These are phyloP conservation scores for Protodeltote pygarga DNA, from an alignment of 2,888 invertebrate species.

Conservation along the genomic window DNA sequence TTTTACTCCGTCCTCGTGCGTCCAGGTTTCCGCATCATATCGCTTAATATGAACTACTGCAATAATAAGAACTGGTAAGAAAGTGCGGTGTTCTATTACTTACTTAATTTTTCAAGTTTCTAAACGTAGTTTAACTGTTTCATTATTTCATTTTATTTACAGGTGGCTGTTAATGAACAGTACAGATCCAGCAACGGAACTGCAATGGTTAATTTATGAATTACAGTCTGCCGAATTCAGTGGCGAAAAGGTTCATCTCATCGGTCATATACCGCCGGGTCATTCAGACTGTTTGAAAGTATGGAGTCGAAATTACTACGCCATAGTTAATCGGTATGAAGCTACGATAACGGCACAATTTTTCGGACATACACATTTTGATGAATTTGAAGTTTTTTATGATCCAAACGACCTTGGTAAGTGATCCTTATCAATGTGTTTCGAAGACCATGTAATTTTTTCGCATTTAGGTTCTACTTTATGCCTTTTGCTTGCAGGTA, in stretches of 20 bases:
- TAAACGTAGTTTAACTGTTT: too few species aligned
- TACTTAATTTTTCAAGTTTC: too few species aligned
- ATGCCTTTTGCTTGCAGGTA: constrained; percentile 85
- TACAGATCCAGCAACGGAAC: constrained; percentile 97
- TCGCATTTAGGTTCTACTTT: not conserved
- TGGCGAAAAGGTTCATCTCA: constrained; percentile 98
- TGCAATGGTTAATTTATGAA: constrained; percentile 98
- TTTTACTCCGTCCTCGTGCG: constrained; percentile 97
- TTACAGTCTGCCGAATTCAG: constrained; percentile 97
- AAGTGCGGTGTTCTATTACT: not conserved
- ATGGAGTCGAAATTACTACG: constrained; percentile 98
- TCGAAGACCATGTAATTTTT: constrained; percentile 3
- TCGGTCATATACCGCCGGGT: constrained; percentile 98
- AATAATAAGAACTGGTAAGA: constrained; percentile 96
- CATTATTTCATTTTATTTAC: constrained; percentile 14
- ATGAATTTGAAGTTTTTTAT: constrained; percentile 97
- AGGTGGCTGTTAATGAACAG: constrained; percentile 97
- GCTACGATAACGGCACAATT: constrained; percentile 96
- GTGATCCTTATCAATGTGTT: constrained; percentile 50
- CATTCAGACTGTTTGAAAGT: constrained; percentile 97
- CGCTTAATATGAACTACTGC: constrained; percentile 98
- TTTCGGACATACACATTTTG: constrained; percentile 97
- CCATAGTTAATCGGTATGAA: constrained; percentile 95
- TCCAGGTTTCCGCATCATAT: constrained; percentile 96
- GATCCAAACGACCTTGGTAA: constrained; percentile 92